Base-by-base conservation (phyloP, 2,888 invertebrate genomes). In the Cephus nigrinus region DNA sequence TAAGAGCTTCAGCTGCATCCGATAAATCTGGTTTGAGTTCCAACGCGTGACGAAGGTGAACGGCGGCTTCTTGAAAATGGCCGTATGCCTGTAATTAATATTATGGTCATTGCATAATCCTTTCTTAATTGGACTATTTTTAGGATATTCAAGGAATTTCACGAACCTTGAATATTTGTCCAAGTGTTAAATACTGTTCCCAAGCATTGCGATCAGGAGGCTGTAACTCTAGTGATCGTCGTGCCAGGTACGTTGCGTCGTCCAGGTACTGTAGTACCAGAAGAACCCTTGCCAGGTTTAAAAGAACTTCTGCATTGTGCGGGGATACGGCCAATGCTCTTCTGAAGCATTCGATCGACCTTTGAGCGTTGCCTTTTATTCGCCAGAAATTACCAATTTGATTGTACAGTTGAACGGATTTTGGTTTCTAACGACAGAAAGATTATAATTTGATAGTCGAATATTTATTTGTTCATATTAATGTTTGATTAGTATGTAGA, bases 351-450 rank as follows among this genome's bases (percentile, higher is more conserved):
- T 98, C 97, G 81, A 98, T 97, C 0, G 97, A 96, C 88, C 95
- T 95, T 88, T 96, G 94, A 11, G 97, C 96, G 89, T 97, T 96
- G 5, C 97, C 97, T 91, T 97, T 96, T 84, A 97, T 96, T 82
- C 97, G 94, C 96, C 97, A 97, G 91, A 96, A 97, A 92, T 98
- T 97, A 2, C 97, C 97, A 88, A 98, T 97, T 92, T 97, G 97
- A 91, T 97, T 97, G 91, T 97, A 97, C 75, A 97, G 93, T 88
- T 96, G 96, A 34, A 96, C 95, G 76, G 96, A 96, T 87, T 96
- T 96, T 79, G 96, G 96, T 92, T 97, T 97, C 93, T 94, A 82
- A 75, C 88, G 73, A 55, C 9, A 55, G 9, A 55, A 23, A 23
- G 9, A 55, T 55, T 55, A 9, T 23, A 9, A 15, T 23, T 55